Conservation (phyloP, 2,888 invertebrate species). For the Gasteruption jaculator region DNA sequence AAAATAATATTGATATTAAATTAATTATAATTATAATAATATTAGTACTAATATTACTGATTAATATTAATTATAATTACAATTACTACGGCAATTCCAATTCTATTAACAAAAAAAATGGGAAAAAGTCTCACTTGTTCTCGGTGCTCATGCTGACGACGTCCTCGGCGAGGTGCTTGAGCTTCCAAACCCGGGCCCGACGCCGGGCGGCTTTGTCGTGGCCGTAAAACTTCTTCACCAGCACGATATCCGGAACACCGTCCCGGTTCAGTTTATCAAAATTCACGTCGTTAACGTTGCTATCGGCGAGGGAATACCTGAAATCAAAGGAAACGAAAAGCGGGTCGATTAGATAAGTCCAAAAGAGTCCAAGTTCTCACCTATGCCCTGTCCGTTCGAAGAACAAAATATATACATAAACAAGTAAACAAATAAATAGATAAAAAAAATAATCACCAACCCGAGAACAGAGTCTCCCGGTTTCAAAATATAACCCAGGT, state of each 20-base stretch:
- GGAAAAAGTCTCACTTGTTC: constrained; percentile 60
- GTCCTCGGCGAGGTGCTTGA: constrained; percentile 78
- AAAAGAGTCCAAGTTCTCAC: neutral
- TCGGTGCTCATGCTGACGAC: constrained; percentile 61
- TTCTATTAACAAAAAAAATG: too few relatives aligned
- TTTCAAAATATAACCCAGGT: constrained; percentile 89
- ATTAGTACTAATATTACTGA: too few relatives aligned
- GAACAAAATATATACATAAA: too few relatives aligned
- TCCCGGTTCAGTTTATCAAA: constrained; percentile 76
- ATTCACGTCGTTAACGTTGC: constrained; percentile 86
- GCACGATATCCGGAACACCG: constrained; percentile 80
- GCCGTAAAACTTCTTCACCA: constrained; percentile 90
- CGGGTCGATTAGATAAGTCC: neutral
- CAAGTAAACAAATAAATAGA: constrained; percentile 8
- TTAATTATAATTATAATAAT: too few relatives aligned
- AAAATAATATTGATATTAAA: too few relatives aligned
- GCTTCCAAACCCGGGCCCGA: constrained; percentile 83
- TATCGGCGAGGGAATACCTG: constrained; percentile 84
- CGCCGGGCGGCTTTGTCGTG: constrained; percentile 64
- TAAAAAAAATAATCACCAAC: constrained; percentile 52
- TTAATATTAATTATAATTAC: too few relatives aligned
- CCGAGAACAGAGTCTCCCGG: constrained; percentile 92
- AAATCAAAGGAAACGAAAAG: constrained; percentile 25
- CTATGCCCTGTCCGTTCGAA: too few relatives aligned
- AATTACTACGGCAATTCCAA: too few relatives aligned